Percentiles rank a stretch among this genome's conserved stretches.
These are phyloP conservation scores for Pantherophis vulpinus DNA, from an alignment of 2,797 vertebrate species.

Conservation along the genomic window DNA sequence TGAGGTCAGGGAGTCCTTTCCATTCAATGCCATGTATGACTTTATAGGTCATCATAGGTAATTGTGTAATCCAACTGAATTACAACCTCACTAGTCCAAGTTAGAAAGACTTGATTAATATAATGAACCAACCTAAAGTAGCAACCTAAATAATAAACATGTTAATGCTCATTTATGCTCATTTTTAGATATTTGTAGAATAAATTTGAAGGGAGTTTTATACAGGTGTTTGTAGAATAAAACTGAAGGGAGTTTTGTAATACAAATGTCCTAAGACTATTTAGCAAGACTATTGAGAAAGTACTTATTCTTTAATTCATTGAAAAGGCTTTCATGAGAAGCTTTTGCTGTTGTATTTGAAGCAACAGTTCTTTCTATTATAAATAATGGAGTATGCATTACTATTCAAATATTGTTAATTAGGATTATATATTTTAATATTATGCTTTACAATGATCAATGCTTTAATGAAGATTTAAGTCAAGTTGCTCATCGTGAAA, in stretches of 20 bases:
- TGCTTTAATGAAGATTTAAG: not conserved
- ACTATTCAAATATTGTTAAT: not conserved
- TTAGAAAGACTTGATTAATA: not conserved
- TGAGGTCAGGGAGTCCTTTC: not conserved
- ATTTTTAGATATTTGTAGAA: not conserved
- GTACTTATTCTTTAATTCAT: not conserved
- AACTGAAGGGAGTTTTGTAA: not conserved
- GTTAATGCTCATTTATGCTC: not conserved
- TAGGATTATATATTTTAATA: not conserved
- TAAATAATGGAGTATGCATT: not conserved
- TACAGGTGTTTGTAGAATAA: not conserved
- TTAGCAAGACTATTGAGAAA: not conserved
- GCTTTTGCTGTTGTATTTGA: not conserved
- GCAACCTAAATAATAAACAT: not conserved
- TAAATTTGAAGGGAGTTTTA: not conserved
- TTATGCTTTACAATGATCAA: not conserved
- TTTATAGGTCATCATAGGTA: not conserved
- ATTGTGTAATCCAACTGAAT: not conserved
- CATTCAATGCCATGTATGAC: not conserved
- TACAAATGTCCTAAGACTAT: not conserved
- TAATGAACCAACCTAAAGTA: not conserved
- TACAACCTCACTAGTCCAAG: not conserved
- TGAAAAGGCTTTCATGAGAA: not conserved
- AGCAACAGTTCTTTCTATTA: not conserved
- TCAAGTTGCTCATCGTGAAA: not conserved